Evolutionary conservation across 2,113 vertebrate species (phyloP).

Genomic region (Physeter macrocephalus): DNA sequence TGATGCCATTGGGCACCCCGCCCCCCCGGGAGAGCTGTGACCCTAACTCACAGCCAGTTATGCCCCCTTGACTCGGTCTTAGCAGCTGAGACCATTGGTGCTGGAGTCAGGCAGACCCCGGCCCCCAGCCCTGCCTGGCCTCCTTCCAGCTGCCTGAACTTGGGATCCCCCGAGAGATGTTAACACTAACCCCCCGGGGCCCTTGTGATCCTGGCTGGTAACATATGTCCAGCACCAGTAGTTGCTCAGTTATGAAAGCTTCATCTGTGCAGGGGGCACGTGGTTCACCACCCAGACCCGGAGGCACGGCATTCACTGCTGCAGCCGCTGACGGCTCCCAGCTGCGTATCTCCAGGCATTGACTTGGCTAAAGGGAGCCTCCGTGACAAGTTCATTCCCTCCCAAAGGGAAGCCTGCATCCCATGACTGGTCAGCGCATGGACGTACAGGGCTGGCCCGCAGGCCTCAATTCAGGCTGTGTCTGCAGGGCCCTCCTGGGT

Average conservation of each 20-base stretch:
- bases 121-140: not conserved
- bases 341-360: not conserved
- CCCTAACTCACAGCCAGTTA: not conserved
- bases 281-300: not conserved
- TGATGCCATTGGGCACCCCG: rapidly evolving
- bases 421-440: rapidly evolving
- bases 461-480: not conserved
- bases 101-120: not conserved
- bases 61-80: not conserved
- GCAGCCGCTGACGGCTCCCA: not conserved
- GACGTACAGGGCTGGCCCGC: not conserved
- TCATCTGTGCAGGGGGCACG: rapidly evolving
- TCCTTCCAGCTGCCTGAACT: not conserved
- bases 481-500: not conserved
- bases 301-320: too few species aligned
- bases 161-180: not conserved
- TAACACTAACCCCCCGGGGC: not conserved
- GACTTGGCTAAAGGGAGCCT: not conserved
- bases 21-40: not conserved
- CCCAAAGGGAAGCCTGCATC: not conserved
- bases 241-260: not conserved
- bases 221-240: rapidly evolving
- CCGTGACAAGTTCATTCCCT: not conserved
- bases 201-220: rapidly evolving
- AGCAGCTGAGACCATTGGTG: not conserved